Evolutionary conservation across 2,888 invertebrate genomes (phyloP), one percentile per base, ranked within the genome.

Genomic region (Plagodis dolabraria): DNA sequence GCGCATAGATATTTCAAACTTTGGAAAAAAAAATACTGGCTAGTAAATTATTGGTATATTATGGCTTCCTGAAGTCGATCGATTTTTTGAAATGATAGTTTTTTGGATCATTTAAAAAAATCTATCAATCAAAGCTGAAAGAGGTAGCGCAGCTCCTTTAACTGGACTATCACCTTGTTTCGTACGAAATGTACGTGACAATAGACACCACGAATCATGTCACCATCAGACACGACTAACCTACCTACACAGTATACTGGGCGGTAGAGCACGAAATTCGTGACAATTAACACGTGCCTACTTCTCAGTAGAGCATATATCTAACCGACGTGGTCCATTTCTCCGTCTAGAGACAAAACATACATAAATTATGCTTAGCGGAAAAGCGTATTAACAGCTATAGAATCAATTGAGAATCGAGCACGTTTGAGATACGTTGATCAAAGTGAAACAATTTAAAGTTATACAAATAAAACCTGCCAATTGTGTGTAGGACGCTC

Each of bases 231-330:
- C 61, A 46, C 47, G 60, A 65, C 47, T 47, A 36, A 65, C 60
- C 34, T 43, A 7, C 57, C 36, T 38, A 46, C 45, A n/a, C 46
- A 11, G 34, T 40, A 55, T 55, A 54, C 52, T 50, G 45, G 36
- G 36, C 47, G 12, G 10, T 10, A 5, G 61, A 68, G 77, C 84
- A 86, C 80, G 84, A 82, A 79, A 78, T 61, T 86, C 87, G 87
- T 87, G 87, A 87, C 83, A 61, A 60, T 64, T 76, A 80, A 85
- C 85, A 84, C 8, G 36, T 36, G 8, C 69, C 79, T 79, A 79
- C 75, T 79, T 74, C 68, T 72, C 73, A 79, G 73, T 74, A 67
- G 68, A 72, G 71, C 65, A 67, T 67, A 64, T 57, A 58, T 52
- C 67, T 63, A 70, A 70, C 68, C 61, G 77, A 68, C 67, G 70